Percentiles rank a stretch among this genome's conserved stretches.
phyloP scores from a whole-genome alignment of 2,888 invertebrate genomes.

The Lasioglossum zephyrum region DNA sequence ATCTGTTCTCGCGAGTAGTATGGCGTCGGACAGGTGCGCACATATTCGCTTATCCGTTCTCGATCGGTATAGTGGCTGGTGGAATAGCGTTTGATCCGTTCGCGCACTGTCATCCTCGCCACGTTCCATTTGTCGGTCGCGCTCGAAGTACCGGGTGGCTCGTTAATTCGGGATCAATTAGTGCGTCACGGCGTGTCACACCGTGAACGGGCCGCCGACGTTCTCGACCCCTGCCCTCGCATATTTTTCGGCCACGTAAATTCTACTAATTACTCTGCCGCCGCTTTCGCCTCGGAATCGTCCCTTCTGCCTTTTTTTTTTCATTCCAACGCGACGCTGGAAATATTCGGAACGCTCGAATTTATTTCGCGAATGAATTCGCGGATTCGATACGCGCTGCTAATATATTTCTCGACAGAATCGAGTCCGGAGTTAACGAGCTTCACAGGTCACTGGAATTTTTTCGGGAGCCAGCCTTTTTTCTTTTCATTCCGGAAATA shows the following conservation, averaged over 20 bases:
- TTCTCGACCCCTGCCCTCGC: slow-evolving; percentile 14
- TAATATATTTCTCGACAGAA: background rate
- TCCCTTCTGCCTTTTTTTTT: background rate
- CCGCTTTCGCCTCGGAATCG: slow-evolving; percentile 24
- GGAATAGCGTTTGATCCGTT: slow-evolving; percentile 58
- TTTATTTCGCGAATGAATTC: background rate
- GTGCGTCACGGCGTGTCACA: slow-evolving; percentile 67
- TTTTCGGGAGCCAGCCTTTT: background rate
- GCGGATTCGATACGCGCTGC: background rate
- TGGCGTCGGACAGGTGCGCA: slow-evolving; percentile 64
- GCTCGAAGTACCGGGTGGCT: slow-evolving; percentile 72
- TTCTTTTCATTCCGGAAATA: background rate
- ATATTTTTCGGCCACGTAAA: slow-evolving; percentile 46
- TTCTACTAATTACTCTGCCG: slow-evolving; percentile 43
- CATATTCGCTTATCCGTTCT: slow-evolving; percentile 64
- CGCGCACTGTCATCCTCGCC: slow-evolving; percentile 67
- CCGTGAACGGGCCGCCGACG: slow-evolving; percentile 34
- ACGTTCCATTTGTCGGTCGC: slow-evolving; percentile 74
- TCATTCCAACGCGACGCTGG: background rate
- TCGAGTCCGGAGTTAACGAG: background rate
- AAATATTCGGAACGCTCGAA: background rate
- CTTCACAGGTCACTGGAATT: background rate
- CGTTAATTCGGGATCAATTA: slow-evolving; percentile 80
- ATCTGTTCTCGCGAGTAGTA: slow-evolving; percentile 59
- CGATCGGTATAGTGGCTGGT: slow-evolving; percentile 52